phyloP scores from a whole-genome alignment of 2,888 invertebrate species.

The Harpalus rufipes region DNA sequence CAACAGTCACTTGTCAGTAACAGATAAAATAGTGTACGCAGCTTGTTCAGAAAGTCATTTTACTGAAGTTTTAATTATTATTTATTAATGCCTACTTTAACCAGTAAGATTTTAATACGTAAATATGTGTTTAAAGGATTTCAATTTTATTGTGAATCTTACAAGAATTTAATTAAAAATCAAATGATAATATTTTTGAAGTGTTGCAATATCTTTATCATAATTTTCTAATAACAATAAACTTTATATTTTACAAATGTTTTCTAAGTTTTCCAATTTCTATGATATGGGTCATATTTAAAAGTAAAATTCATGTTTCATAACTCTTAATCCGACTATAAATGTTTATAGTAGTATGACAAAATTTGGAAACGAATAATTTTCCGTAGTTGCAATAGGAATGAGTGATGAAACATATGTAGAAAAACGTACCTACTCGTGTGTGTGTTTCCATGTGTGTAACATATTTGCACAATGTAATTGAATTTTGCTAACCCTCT shows the following conservation, averaged over 20 bases:
- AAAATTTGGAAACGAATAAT: neutral
- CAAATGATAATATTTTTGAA: neutral
- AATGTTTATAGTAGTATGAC: neutral
- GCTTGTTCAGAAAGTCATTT: too few species aligned
- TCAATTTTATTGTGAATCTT: too few species aligned
- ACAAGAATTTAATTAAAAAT: neutral
- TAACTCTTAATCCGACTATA: neutral
- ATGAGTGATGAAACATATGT: neutral
- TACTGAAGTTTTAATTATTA: too few species aligned
- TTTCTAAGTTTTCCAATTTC: neutral
- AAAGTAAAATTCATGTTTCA: neutral
- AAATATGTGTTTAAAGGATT: too few species aligned
- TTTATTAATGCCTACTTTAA: too few species aligned
- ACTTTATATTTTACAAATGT: neutral
- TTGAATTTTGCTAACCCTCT: slow-evolving; percentile 21
- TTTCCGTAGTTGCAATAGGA: neutral
- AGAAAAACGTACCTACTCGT: neutral
- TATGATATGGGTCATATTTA: neutral
- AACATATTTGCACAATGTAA: slow-evolving; percentile 31
- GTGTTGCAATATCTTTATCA: neutral
- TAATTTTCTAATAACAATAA: neutral
- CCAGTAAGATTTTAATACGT: too few species aligned
- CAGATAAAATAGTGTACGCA: too few species aligned
- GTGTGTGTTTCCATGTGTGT: slow-evolving; percentile 15
- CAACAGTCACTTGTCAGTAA: too few species aligned